phyloP scores from a whole-genome alignment of 2,797 vertebrate species.

The Rhynchotus rufescens region DNA sequence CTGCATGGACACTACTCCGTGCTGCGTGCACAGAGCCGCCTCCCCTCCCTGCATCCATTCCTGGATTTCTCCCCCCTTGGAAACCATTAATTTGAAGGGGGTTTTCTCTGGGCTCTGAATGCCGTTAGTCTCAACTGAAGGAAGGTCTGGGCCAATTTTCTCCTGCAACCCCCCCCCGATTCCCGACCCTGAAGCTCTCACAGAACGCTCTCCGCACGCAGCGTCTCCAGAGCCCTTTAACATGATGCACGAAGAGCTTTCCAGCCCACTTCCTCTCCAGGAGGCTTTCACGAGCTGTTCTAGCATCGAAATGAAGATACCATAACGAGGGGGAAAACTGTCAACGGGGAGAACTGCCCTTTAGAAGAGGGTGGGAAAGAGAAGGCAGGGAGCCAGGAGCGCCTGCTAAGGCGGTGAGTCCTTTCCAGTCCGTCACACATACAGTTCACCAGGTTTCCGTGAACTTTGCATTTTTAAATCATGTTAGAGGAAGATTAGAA shows the following conservation, averaged over 20 bases:
- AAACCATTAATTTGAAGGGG: slow-evolving; percentile 30
- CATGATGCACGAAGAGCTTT: slow-evolving; percentile 11
- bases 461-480: not conserved
- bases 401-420: slow-evolving; percentile 39
- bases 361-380: slow-evolving; percentile 29
- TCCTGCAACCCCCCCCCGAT: not conserved
- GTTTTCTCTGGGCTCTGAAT: not conserved
- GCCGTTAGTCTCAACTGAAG: slow-evolving; percentile 23
- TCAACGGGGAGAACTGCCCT: slow-evolving; percentile 18
- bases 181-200: not conserved
- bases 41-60: slow-evolving; percentile 14
- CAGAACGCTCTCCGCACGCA: not conserved
- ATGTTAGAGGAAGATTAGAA: not conserved
- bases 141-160: slow-evolving; percentile 19
- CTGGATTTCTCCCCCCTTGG: slow-evolving; percentile 3
- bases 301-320: slow-evolving; percentile 33
- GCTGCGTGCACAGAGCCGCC: not conserved
- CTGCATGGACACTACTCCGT: not conserved
- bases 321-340: slow-evolving; percentile 24
- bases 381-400: slow-evolving; percentile 48
- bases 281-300: not conserved
- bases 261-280: slow-evolving; percentile 32
- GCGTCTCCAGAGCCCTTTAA: not conserved
- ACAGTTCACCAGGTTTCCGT: not conserved
- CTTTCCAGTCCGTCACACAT: not conserved